A percentile compares a stretch with the other conserved stretches of the same genome.
phyloP scores from a whole-genome alignment of 2,113 vertebrate genomes.

The Trematocara macrostoma region DNA sequence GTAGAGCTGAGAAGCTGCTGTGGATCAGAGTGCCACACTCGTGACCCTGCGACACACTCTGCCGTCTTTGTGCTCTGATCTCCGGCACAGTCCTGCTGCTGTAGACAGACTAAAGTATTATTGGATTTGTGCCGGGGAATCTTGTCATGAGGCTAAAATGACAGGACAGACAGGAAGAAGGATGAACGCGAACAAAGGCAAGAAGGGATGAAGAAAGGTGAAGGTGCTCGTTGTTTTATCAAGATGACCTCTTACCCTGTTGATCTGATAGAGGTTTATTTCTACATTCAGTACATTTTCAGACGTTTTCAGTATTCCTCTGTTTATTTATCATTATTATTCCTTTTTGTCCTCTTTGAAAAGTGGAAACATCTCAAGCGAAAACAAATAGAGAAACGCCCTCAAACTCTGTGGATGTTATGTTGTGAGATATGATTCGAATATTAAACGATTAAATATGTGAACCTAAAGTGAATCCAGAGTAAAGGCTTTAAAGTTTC shows the following conservation, averaged over 20 bases:
- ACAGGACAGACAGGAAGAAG: background rate
- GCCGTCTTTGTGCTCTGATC: background rate
- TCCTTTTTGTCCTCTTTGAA: background rate
- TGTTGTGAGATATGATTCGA: background rate
- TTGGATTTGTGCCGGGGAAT: background rate
- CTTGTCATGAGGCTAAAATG: background rate
- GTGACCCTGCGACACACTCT: background rate
- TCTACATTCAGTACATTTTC: background rate
- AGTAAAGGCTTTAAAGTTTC: accelerated
- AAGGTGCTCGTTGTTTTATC: background rate
- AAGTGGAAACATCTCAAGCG: accelerated
- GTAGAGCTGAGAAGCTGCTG: background rate
- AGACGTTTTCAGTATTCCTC: background rate
- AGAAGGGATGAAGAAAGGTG: background rate
- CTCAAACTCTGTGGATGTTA: accelerated
- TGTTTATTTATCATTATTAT: accelerated
- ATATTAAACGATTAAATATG: background rate
- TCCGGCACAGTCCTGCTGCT: background rate
- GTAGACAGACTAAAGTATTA: background rate
- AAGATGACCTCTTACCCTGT: accelerated
- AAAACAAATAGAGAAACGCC: accelerated
- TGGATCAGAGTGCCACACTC: background rate
- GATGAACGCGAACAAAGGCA: background rate
- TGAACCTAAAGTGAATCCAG: background rate
- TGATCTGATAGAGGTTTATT: background rate